A percentile compares a stretch with the other conserved stretches of the same genome.
phyloP scores from a whole-genome alignment of 2,797 vertebrate genomes.

The Tragopan temminckii region DNA sequence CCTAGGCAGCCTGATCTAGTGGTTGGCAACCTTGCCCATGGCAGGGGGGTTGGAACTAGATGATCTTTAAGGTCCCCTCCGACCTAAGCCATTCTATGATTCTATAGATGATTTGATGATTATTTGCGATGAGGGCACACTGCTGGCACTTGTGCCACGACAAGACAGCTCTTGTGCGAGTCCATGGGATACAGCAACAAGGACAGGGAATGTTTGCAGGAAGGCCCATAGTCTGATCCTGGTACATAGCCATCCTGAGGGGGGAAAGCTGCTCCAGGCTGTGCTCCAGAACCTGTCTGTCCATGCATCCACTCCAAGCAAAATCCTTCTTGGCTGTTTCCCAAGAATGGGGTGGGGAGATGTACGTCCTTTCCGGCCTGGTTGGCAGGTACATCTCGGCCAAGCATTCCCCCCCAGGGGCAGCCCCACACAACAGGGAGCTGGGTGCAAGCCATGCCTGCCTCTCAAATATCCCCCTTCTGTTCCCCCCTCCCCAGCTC shows the following conservation, averaged over 20 bases:
- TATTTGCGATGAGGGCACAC: not conserved
- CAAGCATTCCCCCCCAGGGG: not conserved
- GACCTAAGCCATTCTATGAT: too few relatives aligned
- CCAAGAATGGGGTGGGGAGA: not conserved
- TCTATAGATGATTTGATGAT: too few relatives aligned
- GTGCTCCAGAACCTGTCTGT: not conserved
- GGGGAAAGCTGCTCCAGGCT: not conserved
- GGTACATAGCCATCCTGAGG: accelerated
- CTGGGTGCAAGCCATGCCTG: not conserved
- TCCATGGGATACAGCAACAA: accelerated
- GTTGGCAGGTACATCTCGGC: not conserved
- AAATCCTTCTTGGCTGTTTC: accelerated
- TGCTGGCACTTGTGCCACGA: not conserved
- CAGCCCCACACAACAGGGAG: not conserved
- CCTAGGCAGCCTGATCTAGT: too few relatives aligned
- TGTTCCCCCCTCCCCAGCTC: not conserved
- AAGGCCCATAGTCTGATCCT: accelerated
- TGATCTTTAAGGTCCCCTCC: too few relatives aligned
- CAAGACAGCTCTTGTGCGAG: not conserved
- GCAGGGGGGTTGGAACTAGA: too few relatives aligned
- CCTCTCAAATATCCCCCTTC: not conserved
- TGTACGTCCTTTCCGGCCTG: not conserved
- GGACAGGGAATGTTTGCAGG: not conserved
- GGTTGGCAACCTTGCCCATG: too few relatives aligned
- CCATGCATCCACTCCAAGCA: not conserved